Evolutionary conservation across 2,888 invertebrate genomes (phyloP), one percentile per base, ranked within the genome.

Genomic region (Netelia melanura): DNA sequence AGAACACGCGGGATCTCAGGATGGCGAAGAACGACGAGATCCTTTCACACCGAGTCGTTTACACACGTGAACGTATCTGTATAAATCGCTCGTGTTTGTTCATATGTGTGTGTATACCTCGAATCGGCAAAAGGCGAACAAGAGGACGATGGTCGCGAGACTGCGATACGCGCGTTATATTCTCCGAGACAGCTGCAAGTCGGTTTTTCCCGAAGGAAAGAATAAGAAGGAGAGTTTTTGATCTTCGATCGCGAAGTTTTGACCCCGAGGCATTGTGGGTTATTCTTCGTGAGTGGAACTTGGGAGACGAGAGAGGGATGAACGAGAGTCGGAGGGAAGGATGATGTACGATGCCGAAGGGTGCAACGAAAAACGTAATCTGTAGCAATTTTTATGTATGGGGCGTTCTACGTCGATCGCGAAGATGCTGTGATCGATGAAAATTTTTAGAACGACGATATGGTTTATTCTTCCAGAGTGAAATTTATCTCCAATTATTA

Each of bases 31-130:
- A 70, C 88, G 72, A 71, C 38, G 78, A 79, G 81, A 75, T 78
- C 86, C 85, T 87, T 89, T 88, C 88, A 87, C 84, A 83, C 72
- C 61, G 23, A 65, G 56, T 38, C 38, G 17, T 56, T 30, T n/a
- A 70, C 64, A 43, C 21, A 56, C 11, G 17, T 38, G 48, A 30
- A 48, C 48, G 58, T 68, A 68, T 61, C 58, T 11, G 52, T 52
- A 58, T 58, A 58, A 17, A 58, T 58, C n/a, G 48, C 5, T 0
- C 14, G 11, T 3, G 48, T 30, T 3, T 48, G 10, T 48, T 0
- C 14, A 14, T 48, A 3, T 14, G 14, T 48, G 11, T 48, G 11
- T 48, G 14, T 48, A 48, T 48, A 62, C 62, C 10, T 30, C 11
- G 62, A 3, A 67, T 68, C 77, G 77, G 77, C 64, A 62, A 75